A percentile compares a stretch with the other conserved stretches of the same genome.
Conservation (phyloP, 2,797 vertebrate species). For the Sarcoramphus papa region DNA sequence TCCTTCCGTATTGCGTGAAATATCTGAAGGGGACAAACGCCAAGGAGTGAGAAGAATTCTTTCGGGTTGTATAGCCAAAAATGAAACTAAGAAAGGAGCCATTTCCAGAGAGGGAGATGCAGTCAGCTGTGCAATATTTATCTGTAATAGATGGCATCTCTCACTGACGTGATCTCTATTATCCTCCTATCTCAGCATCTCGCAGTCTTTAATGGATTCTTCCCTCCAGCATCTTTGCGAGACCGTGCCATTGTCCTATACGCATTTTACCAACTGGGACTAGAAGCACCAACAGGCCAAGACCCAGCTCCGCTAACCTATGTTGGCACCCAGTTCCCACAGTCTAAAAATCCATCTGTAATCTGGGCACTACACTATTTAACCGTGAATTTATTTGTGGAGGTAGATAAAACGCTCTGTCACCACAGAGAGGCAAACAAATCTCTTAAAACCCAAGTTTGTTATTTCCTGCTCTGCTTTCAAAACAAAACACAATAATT, state of each 20-base stretch:
- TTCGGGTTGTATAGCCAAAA: neutral
- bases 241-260: neutral
- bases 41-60: constrained; percentile 35
- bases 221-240: neutral
- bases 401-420: constrained; percentile 11
- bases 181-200: constrained; percentile 35
- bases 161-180: constrained; percentile 36
- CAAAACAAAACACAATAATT: constrained; percentile 61
- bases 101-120: constrained; percentile 47
- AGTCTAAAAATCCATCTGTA: neutral
- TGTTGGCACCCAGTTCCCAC: neutral
- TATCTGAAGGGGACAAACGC: constrained; percentile 26
- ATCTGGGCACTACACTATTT: neutral
- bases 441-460: constrained; percentile 50
- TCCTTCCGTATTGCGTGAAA: neutral
- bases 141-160: constrained; percentile 51
- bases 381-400: neutral
- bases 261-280: neutral
- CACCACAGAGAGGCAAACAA: constrained; percentile 45
- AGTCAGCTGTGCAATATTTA: constrained; percentile 41
- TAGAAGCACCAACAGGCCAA: neutral
- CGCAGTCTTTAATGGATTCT: constrained; percentile 20
- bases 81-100: constrained; percentile 59
- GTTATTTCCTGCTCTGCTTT: constrained; percentile 58
- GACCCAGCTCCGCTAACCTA: neutral